Conservation (phyloP, 2,888 invertebrate genomes). For the Cataglyphis cursor region DNA sequence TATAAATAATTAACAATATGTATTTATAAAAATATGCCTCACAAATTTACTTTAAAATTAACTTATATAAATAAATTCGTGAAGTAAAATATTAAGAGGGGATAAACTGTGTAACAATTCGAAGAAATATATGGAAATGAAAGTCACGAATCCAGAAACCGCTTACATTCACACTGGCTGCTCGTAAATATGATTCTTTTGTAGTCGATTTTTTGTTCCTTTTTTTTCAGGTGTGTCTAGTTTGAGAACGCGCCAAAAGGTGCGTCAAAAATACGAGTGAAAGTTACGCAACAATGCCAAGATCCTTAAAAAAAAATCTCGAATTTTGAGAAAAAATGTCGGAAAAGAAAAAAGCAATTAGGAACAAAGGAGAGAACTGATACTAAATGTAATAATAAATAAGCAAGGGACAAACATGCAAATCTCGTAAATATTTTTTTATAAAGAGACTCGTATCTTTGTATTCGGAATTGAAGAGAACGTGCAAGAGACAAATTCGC, state of each 20-base stretch:
- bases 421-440: neutral
- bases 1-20: neutral
- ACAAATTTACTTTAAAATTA: neutral
- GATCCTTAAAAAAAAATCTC: constrained; percentile 66
- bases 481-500: neutral
- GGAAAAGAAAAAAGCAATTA: constrained; percentile 59
- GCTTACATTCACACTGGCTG: constrained; percentile 66
- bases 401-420: neutral
- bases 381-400: constrained; percentile 11
- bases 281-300: constrained; percentile 84
- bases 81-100: neutral
- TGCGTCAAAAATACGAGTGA: constrained; percentile 77
- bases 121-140: constrained; percentile 45
- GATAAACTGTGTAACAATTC: neutral
- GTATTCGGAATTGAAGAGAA: neutral
- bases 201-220: constrained; percentile 74
- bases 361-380: constrained; percentile 74
- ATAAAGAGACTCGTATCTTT: neutral
- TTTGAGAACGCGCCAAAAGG: constrained; percentile 54
- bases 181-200: constrained; percentile 82
- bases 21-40: neutral
- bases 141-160: constrained; percentile 52
- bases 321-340: constrained; percentile 60
- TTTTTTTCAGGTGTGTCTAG: constrained; percentile 73
- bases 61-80: neutral